Percentiles rank a stretch among this genome's conserved stretches.
phyloP scores from a whole-genome alignment of 2,888 invertebrate species.

The Nephrotoma flavescens region DNA sequence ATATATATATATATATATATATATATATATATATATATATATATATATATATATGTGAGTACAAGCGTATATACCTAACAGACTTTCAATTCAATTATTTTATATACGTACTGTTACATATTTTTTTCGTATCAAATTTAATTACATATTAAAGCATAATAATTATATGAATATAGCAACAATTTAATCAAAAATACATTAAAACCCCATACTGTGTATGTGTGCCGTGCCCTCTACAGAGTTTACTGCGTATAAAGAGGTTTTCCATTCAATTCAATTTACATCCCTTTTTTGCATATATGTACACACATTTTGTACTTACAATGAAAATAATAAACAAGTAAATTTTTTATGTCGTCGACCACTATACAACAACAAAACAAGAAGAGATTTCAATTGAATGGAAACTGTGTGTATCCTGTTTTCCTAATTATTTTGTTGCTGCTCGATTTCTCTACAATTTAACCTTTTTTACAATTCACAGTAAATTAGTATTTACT shows the following conservation, averaged over 20 bases:
- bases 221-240: background rate
- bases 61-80: background rate
- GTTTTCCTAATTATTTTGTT: background rate
- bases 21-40: background rate
- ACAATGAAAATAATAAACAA: background rate
- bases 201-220: background rate
- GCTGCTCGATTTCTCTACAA: background rate
- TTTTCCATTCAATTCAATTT: background rate
- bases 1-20: background rate
- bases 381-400: background rate
- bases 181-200: background rate
- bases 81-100: background rate
- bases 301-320: background rate
- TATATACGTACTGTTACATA: background rate
- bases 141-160: background rate
- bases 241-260: background rate
- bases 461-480: background rate
- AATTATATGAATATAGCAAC: background rate
- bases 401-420: background rate
- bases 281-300: background rate
- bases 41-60: background rate
- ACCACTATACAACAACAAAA: background rate
- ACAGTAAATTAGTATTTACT: background rate
- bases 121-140: background rate
- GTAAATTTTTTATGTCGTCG: background rate